Base-by-base conservation (phyloP, 2,113 vertebrate species). In the Mirounga angustirostris region DNA sequence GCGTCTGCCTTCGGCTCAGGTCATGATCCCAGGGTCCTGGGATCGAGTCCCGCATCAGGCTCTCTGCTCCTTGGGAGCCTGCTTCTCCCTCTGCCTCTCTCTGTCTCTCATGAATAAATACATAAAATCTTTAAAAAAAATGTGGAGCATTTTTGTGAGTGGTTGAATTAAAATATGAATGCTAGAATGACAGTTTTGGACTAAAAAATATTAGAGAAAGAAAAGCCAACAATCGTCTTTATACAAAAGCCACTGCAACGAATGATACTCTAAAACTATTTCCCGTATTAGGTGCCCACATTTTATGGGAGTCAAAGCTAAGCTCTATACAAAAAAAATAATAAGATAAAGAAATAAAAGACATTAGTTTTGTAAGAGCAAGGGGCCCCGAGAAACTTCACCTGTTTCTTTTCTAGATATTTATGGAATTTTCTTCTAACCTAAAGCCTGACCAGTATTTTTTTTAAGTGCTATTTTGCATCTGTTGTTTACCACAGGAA, bases 121-220 rank as follows among this genome's bases (percentile, higher is more conserved):
- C 36, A 36, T 36, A 36, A 36, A 36, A 36, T 36, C 36, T 36
- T 36, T 36, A 36, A 36, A 36, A 36, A 36, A 90, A 95, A 92
- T 91, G 67, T 82, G 71, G 43, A 93, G 30, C 71, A 63, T 61
- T 95, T 97, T 95, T 92, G 24, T 74, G 78, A 93, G 54, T 65
- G 43, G 50, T 82, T 79, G 43, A 89, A 96, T 96, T 95, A 95
- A 98, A 95, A 98, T 94, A 92, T 74, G 88, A 91, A 95, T 95
- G 84, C 63, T 91, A 93, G 43, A 92, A 91, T 81, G 88, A 83
- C 81, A 88, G 52, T 80, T 97, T 88, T 8, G 74, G 46, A 52
- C 76, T 95, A 36, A 58, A 90, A 87, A 92, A 50, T 88, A 79
- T 95, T 94, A 95, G 71, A 30, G 36, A 86, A 86, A 84, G 46